Base-by-base conservation (phyloP, 2,797 vertebrate species). In the Ammospiza maritima region DNA sequence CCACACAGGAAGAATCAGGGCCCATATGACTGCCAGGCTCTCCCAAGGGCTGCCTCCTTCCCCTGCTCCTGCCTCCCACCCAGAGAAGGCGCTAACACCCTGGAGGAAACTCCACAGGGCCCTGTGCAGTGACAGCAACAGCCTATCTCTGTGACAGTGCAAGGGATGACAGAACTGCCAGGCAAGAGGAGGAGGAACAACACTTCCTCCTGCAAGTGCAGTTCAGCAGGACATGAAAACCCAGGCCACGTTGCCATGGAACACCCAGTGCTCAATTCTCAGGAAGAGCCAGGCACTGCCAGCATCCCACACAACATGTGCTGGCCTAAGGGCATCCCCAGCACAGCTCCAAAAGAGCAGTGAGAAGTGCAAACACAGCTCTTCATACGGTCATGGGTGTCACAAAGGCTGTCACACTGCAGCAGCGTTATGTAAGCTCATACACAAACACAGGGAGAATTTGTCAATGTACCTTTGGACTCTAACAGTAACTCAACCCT, bases 151-250 rank as follows among this genome's bases (percentile, higher is more conserved):
- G 25, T 4, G 45, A 47, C 38, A 51, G 30, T 1, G 2, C n/a
- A 54, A 30, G 2, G 3, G 20, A 38, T 8, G 2, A 23, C 26
- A 50, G 45, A 72, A 36, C 54, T 44, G 60, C 38, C 60, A 73
- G 26, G 48, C 23, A 21, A 53, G 56, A 2, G 7, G 18, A 65
- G 34, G 22, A 66, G 32, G 50, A 69, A 61, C 27, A 73, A 3
- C 34, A 56, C 10, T 8, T 47, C n/a, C 42, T 3, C 2, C 50
- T 29, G 0, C 0, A 0, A 67, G 27, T 2, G 17, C 0, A 2
- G 30, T 6, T 51, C 25, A 32, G 45, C 38, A 57, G 51, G 69
- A 70, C 51, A 6, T 0, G 8, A 64, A 72, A 65, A 34, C 19
- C 20, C 4, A 5, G 61, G 47, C 29, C 5, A 2, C 2, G 2